Evolutionary conservation across 2,113 vertebrate species (phyloP), one percentile per base, ranked within the genome.

Genomic region (Myocastor coypus): DNA sequence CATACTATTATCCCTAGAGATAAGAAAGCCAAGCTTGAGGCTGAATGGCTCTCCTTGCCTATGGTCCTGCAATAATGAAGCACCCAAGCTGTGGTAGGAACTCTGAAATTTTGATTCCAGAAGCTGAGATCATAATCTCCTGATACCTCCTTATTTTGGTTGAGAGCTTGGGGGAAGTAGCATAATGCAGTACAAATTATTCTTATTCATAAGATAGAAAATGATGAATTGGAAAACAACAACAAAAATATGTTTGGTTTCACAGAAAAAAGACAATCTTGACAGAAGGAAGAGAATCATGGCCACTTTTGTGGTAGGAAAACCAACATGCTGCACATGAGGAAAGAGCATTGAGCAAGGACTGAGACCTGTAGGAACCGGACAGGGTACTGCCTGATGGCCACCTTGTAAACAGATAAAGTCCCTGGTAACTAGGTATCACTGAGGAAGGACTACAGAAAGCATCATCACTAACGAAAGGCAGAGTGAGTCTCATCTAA

Each of bases 381-480:
- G 24, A 55, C 5, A 82, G 5, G 9, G 13, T 13, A 16, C 28
- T 7, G 50, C 59, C 26, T 8, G 10, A 32, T 16, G 28, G 20
- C 16, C 34, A 83, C 73, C 78, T n/a, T 40, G 68, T 91, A 59
- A 61, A 78, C 2, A 63, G 61, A 66, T 63, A 55, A 78, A 90
- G 13, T 26, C 12, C 19, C 28, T 68, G 16, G 34, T 32, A 77
- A 71, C 13, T 40, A n/a, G 16, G 24, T 50, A 34, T 59, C 32
- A 46, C 13, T 16, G 37, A 81, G n/a, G 19, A 69, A 81, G 63
- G 55, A 75, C 28, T 34, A 78, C 37, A 34, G 50, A 55, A 37
- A 77, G 94, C 24, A 66, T 26, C 50, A 24, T n/a, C 30, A 61
- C 20, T 30, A 75, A 85, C 52, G 68, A 87, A 94, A 96, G n/a